Conservation (phyloP, 2,888 invertebrate genomes). For the Subacronicta megacephala region DNA sequence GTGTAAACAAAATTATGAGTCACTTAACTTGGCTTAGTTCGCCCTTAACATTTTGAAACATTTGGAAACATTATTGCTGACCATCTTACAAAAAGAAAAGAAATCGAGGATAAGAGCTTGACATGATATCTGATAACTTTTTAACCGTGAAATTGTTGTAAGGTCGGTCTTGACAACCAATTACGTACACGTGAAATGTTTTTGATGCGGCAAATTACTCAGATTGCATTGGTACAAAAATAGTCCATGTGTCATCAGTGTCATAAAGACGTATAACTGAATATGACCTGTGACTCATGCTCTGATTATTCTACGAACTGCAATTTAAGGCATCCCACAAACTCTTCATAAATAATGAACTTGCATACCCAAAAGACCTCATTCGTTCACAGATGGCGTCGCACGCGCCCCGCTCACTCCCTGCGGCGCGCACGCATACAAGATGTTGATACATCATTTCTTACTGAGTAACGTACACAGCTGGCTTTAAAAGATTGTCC, state of each 20-base stretch:
- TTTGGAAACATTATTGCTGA: too few relatives aligned
- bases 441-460: constrained; percentile 38
- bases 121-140: too few relatives aligned
- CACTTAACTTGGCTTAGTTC: too few relatives aligned
- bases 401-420: constrained; percentile 47
- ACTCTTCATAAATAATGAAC: constrained; percentile 27
- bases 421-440: constrained; percentile 62
- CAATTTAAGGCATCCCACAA: constrained; percentile 30
- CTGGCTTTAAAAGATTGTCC: constrained; percentile 57
- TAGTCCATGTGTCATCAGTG: constrained; percentile 4
- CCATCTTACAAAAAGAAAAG: too few relatives aligned
- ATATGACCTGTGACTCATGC: constrained; percentile 16
- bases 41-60: too few relatives aligned
- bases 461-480: constrained; percentile 61
- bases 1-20: too few relatives aligned
- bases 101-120: too few relatives aligned
- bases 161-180: too few relatives aligned
- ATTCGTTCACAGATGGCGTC: constrained; percentile 64
- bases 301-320: constrained; percentile 19
- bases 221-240: too few relatives aligned
- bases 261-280: not conserved
- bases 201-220: too few relatives aligned
- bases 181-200: too few relatives aligned
- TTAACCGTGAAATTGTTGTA: too few relatives aligned
- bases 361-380: constrained; percentile 40